These are phyloP conservation scores for Phrynosoma blainvillii DNA, from an alignment of 2,113 vertebrate genomes.

Conservation along the genomic window DNA sequence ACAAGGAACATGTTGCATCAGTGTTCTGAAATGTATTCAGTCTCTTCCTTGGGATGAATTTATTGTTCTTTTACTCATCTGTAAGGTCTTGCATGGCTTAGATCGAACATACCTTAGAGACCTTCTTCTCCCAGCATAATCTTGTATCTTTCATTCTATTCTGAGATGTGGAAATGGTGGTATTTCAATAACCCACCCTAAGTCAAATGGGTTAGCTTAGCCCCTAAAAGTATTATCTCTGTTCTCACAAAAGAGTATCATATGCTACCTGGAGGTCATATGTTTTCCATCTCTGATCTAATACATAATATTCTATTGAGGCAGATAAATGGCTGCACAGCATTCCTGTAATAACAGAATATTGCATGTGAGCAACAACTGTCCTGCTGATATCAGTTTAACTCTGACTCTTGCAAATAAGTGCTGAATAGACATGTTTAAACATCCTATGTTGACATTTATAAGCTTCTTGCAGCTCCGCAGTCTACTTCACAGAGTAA, in stretches of 20 bases:
- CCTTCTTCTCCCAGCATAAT: not conserved
- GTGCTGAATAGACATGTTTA: constrained; percentile 42
- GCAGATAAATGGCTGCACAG: not conserved
- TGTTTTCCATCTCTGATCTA: not conserved
- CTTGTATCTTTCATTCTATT: not conserved
- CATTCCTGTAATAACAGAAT: not conserved
- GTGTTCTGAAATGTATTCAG: no score
- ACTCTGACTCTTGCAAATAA: not conserved
- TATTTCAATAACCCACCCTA: not conserved
- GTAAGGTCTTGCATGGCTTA: not conserved
- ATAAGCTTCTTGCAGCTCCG: constrained; percentile 36
- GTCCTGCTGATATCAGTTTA: not conserved
- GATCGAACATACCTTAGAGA: not conserved
- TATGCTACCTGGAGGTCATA: fast-evolving
- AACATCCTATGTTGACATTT: constrained; percentile 50
- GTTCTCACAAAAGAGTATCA: not conserved
- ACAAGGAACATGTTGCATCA: no score
- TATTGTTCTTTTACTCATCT: not conserved
- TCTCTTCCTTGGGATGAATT: not conserved
- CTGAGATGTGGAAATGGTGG: not conserved
- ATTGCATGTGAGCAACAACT: not conserved
- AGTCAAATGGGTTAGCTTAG: not conserved
- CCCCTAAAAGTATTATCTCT: not conserved
- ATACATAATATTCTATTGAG: not conserved
- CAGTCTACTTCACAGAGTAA: constrained; percentile 51